These are phyloP conservation scores for Biston betularia DNA, from an alignment of 2,888 invertebrate genomes.

Conservation along the genomic window DNA sequence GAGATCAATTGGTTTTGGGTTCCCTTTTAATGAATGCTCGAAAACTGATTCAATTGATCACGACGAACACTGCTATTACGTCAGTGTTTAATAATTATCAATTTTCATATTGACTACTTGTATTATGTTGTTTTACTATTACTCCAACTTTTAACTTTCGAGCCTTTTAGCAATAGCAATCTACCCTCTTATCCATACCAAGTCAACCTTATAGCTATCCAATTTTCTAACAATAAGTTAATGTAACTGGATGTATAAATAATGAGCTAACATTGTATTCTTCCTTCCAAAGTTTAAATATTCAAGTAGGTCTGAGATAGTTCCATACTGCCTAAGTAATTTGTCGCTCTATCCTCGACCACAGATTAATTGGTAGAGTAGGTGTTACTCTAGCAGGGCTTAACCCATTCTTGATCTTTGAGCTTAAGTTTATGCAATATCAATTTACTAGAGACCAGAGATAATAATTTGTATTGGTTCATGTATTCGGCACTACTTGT, in stretches of 20 bases:
- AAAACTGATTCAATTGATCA: constrained; percentile 43
- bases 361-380: constrained; percentile 23
- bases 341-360: constrained; percentile 12
- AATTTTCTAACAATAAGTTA: too few relatives aligned
- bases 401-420: constrained; percentile 25
- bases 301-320: too few relatives aligned
- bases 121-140: too few relatives aligned
- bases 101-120: background rate
- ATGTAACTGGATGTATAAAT: too few relatives aligned
- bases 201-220: too few relatives aligned
- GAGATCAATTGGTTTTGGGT: constrained; percentile 45
- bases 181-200: too few relatives aligned
- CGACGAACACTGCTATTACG: constrained; percentile 1
- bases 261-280: too few relatives aligned
- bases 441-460: constrained; percentile 30
- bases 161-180: too few relatives aligned
- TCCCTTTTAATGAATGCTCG: constrained; percentile 43
- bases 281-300: too few relatives aligned
- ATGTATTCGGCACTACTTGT: background rate
- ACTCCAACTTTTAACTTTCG: too few relatives aligned
- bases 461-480: background rate
- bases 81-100: constrained; percentile 7
- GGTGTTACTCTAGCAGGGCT: constrained; percentile 12
- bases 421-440: constrained; percentile 24
- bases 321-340: background rate